These are phyloP conservation scores for Drosophila chauvacae DNA, from an alignment of 1,140 invertebrate species.

Conservation along the genomic window DNA sequence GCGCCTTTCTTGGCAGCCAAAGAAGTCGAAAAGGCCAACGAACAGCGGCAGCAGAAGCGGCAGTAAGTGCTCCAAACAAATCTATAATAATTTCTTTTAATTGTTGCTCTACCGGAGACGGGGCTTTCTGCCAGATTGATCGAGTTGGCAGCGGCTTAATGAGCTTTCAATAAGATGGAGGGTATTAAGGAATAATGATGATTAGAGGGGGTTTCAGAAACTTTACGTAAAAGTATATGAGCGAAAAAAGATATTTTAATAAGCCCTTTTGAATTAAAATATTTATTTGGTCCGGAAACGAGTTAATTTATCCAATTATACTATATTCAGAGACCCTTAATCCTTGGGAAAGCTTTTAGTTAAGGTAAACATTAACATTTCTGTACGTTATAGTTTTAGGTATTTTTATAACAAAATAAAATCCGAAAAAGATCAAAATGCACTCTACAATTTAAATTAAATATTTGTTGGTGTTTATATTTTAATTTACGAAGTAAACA, in stretches of 20 bases:
- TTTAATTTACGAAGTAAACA: neutral
- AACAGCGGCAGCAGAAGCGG: constrained; percentile 42
- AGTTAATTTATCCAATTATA: too few species aligned
- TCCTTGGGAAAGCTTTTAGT: neutral
- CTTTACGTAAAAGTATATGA: neutral
- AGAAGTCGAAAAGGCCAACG: constrained; percentile 59
- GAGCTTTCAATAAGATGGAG: neutral
- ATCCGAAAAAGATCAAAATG: neutral
- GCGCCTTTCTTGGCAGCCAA: constrained; percentile 51
- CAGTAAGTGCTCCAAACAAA: constrained; percentile 65
- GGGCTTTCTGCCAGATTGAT: constrained; percentile 10
- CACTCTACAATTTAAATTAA: neutral
- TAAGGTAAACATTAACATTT: neutral
- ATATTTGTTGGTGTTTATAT: neutral
- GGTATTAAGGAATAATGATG: neutral
- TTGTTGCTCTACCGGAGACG: constrained; percentile 53
- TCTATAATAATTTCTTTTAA: constrained; percentile 81
- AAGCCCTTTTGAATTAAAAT: neutral
- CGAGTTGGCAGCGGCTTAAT: constrained; percentile 14
- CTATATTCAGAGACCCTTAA: neutral
- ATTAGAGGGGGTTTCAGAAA: neutral
- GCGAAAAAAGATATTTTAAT: neutral
- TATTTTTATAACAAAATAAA: neutral
- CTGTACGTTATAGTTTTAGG: neutral
- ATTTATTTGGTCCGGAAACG: neutral